Percentiles rank a stretch among this genome's conserved stretches.
Conservation (phyloP, 2,113 vertebrate genomes). For the Cynopterus brachyotis region DNA sequence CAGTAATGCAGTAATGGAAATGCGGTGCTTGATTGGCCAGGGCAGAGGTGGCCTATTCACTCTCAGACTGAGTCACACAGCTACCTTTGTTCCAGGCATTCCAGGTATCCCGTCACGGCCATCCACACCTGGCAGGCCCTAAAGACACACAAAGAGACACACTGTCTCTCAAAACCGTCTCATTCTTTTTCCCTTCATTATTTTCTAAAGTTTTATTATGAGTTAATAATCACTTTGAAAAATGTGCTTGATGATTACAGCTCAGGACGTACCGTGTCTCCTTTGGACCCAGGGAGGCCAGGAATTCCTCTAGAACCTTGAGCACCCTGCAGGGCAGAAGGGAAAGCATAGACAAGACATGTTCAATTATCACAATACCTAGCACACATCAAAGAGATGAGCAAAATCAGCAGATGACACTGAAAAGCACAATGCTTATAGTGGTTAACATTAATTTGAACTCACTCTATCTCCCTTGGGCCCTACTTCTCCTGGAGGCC, state of each 20-base stretch:
- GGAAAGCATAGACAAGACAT: background rate
- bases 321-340: conserved; percentile 85
- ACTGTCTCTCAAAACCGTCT: background rate
- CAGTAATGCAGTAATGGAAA: background rate
- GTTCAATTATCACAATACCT: background rate
- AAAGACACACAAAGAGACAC: conserved; percentile 51
- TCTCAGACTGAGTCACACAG: background rate
- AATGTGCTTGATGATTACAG: background rate
- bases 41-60: background rate
- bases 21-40: rapidly evolving
- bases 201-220: background rate
- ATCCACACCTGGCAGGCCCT: conserved; percentile 95
- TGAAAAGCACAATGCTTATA: background rate
- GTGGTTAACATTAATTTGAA: background rate
- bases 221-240: background rate
- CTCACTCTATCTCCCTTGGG: conserved; percentile 92
- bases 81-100: conserved; percentile 96
- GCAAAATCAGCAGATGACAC: background rate
- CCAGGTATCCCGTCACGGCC: conserved; percentile 96
- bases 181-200: background rate
- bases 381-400: background rate
- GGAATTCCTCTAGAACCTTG: conserved; percentile 93
- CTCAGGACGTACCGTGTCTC: conserved; percentile 90
- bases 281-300: conserved; percentile 95
- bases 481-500: conserved; percentile 91